Evolutionary conservation across 2,113 vertebrate genomes (phyloP).

Genomic region (Lipophrys pholis): DNA sequence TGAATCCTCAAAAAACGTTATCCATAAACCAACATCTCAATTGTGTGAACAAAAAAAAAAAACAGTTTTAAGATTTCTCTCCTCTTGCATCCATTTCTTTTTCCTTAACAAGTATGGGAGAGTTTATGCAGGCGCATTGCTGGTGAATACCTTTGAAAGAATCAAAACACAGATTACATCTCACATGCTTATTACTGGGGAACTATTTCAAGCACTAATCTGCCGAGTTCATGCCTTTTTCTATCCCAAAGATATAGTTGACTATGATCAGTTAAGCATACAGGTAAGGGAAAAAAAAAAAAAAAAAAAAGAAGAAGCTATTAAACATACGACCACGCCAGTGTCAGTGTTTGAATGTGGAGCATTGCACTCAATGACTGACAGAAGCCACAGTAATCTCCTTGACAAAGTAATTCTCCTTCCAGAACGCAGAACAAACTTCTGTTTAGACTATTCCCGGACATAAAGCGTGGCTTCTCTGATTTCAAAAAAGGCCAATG

Average conservation of each 20-base stretch:
- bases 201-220: slow-evolving; percentile 75
- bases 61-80: slow-evolving; percentile 69
- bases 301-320: slow-evolving; percentile 27
- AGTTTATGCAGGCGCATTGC: slow-evolving; percentile 83
- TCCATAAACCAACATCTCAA: slow-evolving; percentile 55
- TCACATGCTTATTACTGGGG: slow-evolving; percentile 78
- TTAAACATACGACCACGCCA: slow-evolving; percentile 51
- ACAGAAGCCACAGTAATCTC: slow-evolving; percentile 55
- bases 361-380: slow-evolving; percentile 57
- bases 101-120: slow-evolving; percentile 72
- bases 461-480: slow-evolving; percentile 25
- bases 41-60: slow-evolving; percentile 46
- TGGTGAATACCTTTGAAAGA: slow-evolving; percentile 82
- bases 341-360: slow-evolving; percentile 55
- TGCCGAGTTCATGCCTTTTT: slow-evolving; percentile 75
- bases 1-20: slow-evolving; percentile 46
- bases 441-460: slow-evolving; percentile 30
- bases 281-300: slow-evolving; percentile 12
- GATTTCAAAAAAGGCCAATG: slow-evolving; percentile 51
- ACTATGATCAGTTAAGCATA: slow-evolving; percentile 53
- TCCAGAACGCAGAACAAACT: slow-evolving; percentile 34
- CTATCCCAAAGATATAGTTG: slow-evolving; percentile 61
- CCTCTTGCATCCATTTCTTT: slow-evolving; percentile 75
- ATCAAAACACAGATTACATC: slow-evolving; percentile 78
- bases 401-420: slow-evolving; percentile 21